These are phyloP conservation scores for Clistopyga incitator DNA, from an alignment of 2,888 invertebrate genomes.

Conservation along the genomic window DNA sequence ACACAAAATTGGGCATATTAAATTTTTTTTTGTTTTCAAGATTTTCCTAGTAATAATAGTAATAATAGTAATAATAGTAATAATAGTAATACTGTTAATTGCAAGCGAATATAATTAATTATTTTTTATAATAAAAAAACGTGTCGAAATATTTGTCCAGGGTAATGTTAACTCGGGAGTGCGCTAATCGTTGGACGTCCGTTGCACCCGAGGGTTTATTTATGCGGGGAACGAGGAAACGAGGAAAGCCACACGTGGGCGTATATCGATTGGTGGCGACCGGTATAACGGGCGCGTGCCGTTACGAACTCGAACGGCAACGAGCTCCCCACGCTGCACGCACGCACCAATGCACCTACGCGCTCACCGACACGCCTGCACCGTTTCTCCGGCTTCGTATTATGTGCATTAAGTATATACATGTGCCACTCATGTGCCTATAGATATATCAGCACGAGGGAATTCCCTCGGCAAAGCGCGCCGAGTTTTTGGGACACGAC, in stretches of 20 bases:
- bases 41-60: too few relatives aligned
- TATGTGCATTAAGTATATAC: conserved; percentile 8
- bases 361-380: conserved; percentile 47
- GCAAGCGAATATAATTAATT: too few relatives aligned
- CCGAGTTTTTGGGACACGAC: conserved; percentile 1
- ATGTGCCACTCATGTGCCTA: conserved; percentile 3
- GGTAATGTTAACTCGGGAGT: conserved; percentile 38
- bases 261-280: conserved; percentile 74
- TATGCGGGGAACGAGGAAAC: conserved; percentile 48
- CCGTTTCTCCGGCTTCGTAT: conserved; percentile 20
- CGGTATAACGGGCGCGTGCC: conserved; percentile 78
- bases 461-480: conserved; percentile 39
- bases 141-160: not conserved
- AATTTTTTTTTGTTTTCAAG: too few relatives aligned
- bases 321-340: conserved; percentile 55
- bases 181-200: conserved; percentile 57
- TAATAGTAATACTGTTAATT: too few relatives aligned
- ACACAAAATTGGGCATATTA: too few relatives aligned
- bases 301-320: conserved; percentile 75
- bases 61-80: too few relatives aligned
- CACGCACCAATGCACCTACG: conserved; percentile 45
- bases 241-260: conserved; percentile 66
- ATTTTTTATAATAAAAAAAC: too few relatives aligned
- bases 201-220: conserved; percentile 47
- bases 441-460: conserved; percentile 14